phyloP scores from a whole-genome alignment of 2,113 vertebrate species.

The Tamias sibiricus region DNA sequence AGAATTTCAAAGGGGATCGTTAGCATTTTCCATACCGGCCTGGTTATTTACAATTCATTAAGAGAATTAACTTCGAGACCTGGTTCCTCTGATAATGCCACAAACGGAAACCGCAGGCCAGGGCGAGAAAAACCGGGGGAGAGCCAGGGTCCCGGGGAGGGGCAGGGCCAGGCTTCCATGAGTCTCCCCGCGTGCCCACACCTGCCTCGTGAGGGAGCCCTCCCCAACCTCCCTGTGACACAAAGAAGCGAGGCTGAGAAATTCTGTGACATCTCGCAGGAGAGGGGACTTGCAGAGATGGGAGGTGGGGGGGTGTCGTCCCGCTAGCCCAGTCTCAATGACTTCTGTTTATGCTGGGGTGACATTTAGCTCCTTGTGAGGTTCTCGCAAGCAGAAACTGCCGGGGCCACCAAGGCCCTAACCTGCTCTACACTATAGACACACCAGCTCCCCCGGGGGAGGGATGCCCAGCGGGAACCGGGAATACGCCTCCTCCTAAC shows the following conservation, averaged over 20 bases:
- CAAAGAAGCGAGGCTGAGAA: background rate
- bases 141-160: fast-evolving
- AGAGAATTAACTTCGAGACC: conserved; percentile 58
- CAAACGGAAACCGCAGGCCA: background rate
- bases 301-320: fast-evolving
- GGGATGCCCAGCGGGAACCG: fast-evolving
- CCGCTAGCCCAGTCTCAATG: fast-evolving
- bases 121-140: fast-evolving
- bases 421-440: background rate
- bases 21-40: conserved; percentile 66
- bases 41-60: conserved; percentile 79
- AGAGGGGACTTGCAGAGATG: fast-evolving
- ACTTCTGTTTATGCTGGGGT: fast-evolving
- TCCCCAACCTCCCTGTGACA: background rate
- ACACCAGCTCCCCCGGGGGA: fast-evolving
- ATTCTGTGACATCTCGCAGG: background rate
- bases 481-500: background rate
- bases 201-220: background rate
- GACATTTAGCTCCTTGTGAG: background rate
- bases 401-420: background rate
- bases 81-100: conserved; percentile 66
- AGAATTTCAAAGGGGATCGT: conserved; percentile 73
- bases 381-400: background rate
- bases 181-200: background rate
- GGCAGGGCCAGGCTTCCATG: too few relatives aligned